Evolutionary conservation across 2,797 vertebrate species (phyloP).

Genomic region (Crossoptilon crossoptilon): DNA sequence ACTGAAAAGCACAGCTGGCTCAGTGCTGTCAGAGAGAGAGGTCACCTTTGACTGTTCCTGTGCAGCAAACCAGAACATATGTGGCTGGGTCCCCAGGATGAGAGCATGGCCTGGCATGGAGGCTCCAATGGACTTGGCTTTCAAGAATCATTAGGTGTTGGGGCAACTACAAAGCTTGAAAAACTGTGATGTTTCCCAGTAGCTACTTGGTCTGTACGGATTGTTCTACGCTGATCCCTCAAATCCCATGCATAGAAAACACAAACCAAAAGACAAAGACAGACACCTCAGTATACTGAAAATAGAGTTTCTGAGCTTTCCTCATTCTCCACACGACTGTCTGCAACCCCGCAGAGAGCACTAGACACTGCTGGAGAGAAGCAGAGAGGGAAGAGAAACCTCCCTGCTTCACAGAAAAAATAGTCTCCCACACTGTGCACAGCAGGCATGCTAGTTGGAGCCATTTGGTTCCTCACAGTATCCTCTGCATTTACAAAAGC

Average conservation of each 20-base stretch:
- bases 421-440: background rate
- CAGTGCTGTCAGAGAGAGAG: background rate
- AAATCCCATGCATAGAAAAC: background rate
- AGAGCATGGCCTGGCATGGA: background rate
- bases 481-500: background rate
- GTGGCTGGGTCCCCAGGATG: background rate
- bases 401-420: background rate
- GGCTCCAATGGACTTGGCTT: background rate
- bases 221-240: background rate
- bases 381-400: accelerated
- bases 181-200: background rate
- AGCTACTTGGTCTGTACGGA: background rate
- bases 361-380: background rate
- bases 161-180: background rate
- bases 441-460: background rate
- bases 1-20: background rate
- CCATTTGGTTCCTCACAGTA: background rate
- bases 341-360: background rate
- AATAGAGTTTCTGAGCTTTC: background rate
- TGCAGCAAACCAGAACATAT: background rate
- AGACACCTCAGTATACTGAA: background rate
- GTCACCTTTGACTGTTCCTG: background rate
- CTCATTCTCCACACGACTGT: background rate
- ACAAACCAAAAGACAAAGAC: background rate
- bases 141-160: background rate